phyloP scores from a whole-genome alignment of 2,888 invertebrate genomes.

The Pristionchus fissidentatus region DNA sequence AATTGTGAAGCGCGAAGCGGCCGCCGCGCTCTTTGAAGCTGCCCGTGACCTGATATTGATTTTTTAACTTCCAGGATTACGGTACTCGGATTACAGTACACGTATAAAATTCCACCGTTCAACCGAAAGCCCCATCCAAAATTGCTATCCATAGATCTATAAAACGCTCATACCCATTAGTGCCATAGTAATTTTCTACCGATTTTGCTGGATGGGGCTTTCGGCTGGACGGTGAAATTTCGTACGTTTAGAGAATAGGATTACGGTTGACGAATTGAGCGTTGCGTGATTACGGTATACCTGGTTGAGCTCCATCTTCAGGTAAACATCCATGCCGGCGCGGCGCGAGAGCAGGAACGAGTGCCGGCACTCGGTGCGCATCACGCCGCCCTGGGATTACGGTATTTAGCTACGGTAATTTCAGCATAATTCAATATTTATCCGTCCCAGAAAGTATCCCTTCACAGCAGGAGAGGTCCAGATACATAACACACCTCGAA shows the following conservation, averaged over 20 bases:
- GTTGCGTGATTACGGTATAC: conserved; percentile 9
- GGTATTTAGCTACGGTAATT: not conserved
- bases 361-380: conserved; percentile 89
- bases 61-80: not conserved
- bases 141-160: no score
- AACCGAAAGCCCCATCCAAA: no score
- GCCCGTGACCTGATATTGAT: conserved; percentile 86
- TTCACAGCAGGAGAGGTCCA: no score
- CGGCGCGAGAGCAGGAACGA: conserved; percentile 84
- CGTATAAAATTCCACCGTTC: not conserved
- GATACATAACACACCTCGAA: not conserved
- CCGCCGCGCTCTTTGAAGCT: conserved; percentile 96
- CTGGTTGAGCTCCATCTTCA: conserved; percentile 94
- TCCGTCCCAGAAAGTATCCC: not conserved
- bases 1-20: conserved; percentile 86
- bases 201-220: no score
- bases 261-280: not conserved
- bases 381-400: conserved; percentile 83
- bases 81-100: not conserved
- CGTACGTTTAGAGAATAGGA: no score
- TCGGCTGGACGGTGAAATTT: no score
- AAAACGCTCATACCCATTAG: no score
- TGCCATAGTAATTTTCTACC: no score
- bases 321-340: conserved; percentile 88
- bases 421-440: not conserved